Evolutionary conservation across 2,797 vertebrate species (phyloP).

Genomic region (Cyprinella venusta): DNA sequence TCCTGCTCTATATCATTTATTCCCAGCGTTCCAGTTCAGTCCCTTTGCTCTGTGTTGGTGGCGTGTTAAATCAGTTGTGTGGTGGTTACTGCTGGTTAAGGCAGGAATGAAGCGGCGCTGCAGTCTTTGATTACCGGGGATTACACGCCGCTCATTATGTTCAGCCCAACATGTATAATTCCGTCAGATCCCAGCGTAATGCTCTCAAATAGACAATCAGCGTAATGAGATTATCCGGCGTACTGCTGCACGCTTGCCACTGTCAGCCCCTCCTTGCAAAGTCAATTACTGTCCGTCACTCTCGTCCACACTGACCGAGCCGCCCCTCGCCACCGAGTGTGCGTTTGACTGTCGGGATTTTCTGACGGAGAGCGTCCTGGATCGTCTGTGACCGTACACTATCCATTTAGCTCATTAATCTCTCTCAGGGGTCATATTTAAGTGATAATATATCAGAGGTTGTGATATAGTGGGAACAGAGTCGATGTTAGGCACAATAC

Average conservation of each 20-base stretch:
- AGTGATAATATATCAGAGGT: background rate
- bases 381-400: background rate
- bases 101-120: conserved; percentile 51
- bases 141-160: conserved; percentile 78
- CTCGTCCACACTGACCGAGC: background rate
- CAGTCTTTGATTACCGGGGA: conserved; percentile 73
- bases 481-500: background rate
- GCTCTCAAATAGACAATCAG: conserved; percentile 79
- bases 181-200: conserved; percentile 78
- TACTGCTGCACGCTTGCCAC: conserved; percentile 48
- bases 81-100: conserved; percentile 44
- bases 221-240: conserved; percentile 79
- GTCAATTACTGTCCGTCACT: conserved; percentile 49
- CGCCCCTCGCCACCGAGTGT: background rate
- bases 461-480: background rate
- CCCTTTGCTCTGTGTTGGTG: conserved; percentile 30
- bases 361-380: background rate
- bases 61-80: conserved; percentile 45
- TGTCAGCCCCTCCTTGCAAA: conserved; percentile 47
- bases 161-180: conserved; percentile 77
- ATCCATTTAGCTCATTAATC: background rate
- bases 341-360: background rate
- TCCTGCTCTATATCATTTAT: conserved; percentile 53
- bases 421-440: background rate
- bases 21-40: conserved; percentile 45